These are phyloP conservation scores for Alcedo quadribrachys DNA, from an alignment of 2,797 vertebrate species.

Conservation along the genomic window DNA sequence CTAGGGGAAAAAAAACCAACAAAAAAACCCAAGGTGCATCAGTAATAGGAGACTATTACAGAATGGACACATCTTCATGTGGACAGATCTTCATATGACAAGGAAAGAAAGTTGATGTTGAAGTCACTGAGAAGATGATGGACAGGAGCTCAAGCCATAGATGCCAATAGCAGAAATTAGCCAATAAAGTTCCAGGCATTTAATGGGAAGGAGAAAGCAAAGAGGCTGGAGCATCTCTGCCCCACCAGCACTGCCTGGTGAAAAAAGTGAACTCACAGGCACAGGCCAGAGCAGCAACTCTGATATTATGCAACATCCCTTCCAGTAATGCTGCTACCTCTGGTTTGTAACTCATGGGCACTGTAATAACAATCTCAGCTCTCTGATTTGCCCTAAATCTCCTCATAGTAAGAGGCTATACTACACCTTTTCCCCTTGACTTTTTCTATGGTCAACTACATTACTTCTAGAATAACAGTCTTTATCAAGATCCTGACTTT, in stretches of 20 bases:
- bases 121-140: not conserved
- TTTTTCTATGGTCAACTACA: not conserved
- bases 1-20: not conserved
- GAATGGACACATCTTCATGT: no score
- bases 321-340: not conserved
- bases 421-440: not conserved
- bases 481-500: not conserved
- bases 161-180: not conserved
- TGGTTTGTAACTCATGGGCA: not conserved
- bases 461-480: slow-evolving; percentile 10
- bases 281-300: not conserved
- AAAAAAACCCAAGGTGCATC: not conserved
- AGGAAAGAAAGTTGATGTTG: not conserved
- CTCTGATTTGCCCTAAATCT: not conserved
- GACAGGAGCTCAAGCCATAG: not conserved
- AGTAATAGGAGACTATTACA: not conserved
- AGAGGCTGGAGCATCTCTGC: not conserved
- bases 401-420: not conserved
- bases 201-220: not conserved
- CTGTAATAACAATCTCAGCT: not conserved
- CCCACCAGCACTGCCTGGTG: not conserved
- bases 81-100: not conserved
- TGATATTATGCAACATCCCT: not conserved
- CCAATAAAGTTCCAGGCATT: not conserved
- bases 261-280: not conserved